A percentile compares a stretch with the other conserved stretches of the same genome.
Conservation (phyloP, 2,113 vertebrate species). For the Cynopterus brachyotis region DNA sequence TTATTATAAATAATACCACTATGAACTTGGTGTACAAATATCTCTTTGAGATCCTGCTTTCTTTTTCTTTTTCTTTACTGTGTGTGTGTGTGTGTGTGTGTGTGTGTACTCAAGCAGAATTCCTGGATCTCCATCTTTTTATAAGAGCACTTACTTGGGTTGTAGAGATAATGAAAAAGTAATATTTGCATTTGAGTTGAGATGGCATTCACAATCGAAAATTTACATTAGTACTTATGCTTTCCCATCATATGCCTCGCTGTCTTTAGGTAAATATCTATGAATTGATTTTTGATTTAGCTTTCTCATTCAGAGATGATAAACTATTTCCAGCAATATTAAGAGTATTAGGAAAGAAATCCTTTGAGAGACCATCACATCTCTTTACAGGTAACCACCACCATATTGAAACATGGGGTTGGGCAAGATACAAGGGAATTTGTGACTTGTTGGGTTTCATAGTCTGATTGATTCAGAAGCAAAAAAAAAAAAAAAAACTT, state of each 20-base stretch:
- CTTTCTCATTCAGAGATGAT: conserved; percentile 31
- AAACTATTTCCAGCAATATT: neutral
- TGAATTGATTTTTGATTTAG: neutral
- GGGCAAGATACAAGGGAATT: neutral
- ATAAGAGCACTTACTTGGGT: neutral
- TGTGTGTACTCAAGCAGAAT: neutral
- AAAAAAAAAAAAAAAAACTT: neutral
- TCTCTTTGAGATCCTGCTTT: neutral
- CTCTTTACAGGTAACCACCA: neutral
- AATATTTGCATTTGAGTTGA: neutral
- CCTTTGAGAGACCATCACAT: neutral
- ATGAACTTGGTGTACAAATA: neutral
- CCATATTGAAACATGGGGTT: neutral
- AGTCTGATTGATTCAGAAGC: neutral
- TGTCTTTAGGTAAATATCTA: neutral
- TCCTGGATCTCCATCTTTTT: neutral
- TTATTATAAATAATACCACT: neutral
- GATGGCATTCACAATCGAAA: neutral
- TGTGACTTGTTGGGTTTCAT: neutral
- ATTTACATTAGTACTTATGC: neutral
- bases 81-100: neutral
- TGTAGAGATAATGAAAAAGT: neutral
- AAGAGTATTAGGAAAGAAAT: neutral
- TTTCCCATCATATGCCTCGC: neutral
- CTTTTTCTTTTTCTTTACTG: neutral